Base-by-base conservation (phyloP, 2,888 invertebrate genomes). In the Ophion slaviceki region DNA sequence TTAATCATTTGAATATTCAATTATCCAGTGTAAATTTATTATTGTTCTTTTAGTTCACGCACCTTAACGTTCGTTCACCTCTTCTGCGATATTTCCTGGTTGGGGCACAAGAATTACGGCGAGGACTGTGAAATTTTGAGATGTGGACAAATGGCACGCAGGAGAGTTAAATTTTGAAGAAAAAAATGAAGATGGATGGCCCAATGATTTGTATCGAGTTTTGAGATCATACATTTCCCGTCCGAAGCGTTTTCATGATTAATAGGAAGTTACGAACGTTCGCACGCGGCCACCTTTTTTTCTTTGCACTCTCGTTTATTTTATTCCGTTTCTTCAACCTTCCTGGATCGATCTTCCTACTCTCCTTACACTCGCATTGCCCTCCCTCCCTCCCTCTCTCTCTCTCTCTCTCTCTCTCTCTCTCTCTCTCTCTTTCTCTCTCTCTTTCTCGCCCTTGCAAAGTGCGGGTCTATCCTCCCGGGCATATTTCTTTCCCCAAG, bases 401-500 rank as follows among this genome's bases (percentile, higher is more conserved):
- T 11, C 11, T 45, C 45, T 45, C 45, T 10, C 45, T n/a, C 47
- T 14, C 5, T 53, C 20, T 20, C 70, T 20, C 59, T n/a, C 24
- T 2, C 75, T 53, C 71, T 53, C 62, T 53, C 20, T 47, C 45
- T 47, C 61, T 36, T 10, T n/a, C 40, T 40, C 66, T 45, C 11
- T 59, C 40, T 59, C 59, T 59, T 59, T 53, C 24, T 32, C 40
- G 40, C 57, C 20, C 57, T 59, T 66, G 24, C 59, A 40, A 40
- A 14, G 11, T 61, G 20, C 47, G 40, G 11, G n/a, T 70, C 78
- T 75, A 59, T 84, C 36, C 72, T 72, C 24, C 74, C 7, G 70
- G 78, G 67, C 74, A 75, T 79, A 75, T 85, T 85, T 82, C 72
- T 81, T 67, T 57, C 75, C 78, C 70, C 11, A 11, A 78, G 64